A percentile compares a stretch with the other conserved stretches of the same genome.
Evolutionary conservation across 1,140 invertebrate species (phyloP).

Genomic region (Trachymyrmex septentrionalis): DNA sequence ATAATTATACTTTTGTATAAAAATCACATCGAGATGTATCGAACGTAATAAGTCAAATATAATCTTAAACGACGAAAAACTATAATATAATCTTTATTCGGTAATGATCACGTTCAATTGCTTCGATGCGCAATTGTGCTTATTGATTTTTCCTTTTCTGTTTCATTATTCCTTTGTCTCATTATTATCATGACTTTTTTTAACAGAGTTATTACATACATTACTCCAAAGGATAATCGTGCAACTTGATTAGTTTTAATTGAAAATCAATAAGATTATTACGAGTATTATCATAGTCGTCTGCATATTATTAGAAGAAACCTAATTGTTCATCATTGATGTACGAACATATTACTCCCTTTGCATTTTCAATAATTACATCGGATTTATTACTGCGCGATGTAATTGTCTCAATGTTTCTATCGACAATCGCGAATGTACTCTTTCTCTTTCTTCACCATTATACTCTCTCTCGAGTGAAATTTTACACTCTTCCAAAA

Average conservation of each 20-base stretch:
- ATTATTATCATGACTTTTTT: not conserved
- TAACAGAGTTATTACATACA: not conserved
- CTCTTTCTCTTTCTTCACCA: too few relatives aligned
- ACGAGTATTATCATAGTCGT: not conserved
- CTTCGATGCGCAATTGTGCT: not conserved
- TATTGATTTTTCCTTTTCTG: not conserved
- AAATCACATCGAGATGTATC: not conserved
- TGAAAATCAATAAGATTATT: slow-evolving; percentile 20
- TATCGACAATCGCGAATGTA: not conserved
- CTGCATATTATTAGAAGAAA: not conserved
- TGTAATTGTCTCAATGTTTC: slow-evolving; percentile 5
- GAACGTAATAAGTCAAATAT: not conserved
- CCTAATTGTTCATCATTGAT: not conserved
- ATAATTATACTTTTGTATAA: slow-evolving; percentile 2
- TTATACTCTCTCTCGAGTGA: not conserved
- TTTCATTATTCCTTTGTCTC: too few relatives aligned
- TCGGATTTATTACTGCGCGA: slow-evolving; percentile 2
- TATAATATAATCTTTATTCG: too few relatives aligned
- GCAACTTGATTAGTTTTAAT: not conserved
- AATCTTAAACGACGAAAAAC: not conserved
- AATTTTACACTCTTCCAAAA: too few relatives aligned
- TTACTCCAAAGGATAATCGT: not conserved
- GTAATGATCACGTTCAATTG: not conserved
- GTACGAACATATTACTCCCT: not conserved
- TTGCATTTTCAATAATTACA: slow-evolving; percentile 13